These are phyloP conservation scores for Diadegma fenestrale DNA, from an alignment of 2,888 invertebrate genomes.

Conservation along the genomic window DNA sequence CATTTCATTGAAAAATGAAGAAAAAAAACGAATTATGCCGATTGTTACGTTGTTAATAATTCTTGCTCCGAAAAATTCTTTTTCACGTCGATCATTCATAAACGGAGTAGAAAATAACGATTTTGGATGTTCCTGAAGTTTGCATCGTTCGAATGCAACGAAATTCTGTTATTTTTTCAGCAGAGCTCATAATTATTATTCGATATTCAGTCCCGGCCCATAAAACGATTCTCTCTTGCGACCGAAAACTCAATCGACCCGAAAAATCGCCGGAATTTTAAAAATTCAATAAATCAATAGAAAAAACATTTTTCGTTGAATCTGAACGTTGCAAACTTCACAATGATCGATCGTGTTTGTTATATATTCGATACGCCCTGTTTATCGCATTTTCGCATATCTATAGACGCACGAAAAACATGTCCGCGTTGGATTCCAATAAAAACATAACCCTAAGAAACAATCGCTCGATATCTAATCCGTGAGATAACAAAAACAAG, in stretches of 20 bases:
- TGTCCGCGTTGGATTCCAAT: not conserved
- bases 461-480: not conserved
- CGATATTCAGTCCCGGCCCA: too few species aligned
- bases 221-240: too few species aligned
- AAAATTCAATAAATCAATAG: too few species aligned
- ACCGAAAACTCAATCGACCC: too few species aligned
- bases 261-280: too few species aligned
- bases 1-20: not conserved
- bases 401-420: not conserved
- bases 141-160: too few species aligned
- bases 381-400: not conserved
- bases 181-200: too few species aligned
- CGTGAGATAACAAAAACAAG: not conserved
- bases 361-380: slow-evolving; percentile 30
- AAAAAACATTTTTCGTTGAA: too few species aligned
- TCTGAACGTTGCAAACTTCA: too few species aligned
- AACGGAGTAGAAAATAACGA: not conserved
- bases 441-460: not conserved
- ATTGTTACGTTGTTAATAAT: not conserved
- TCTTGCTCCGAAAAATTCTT: not conserved
- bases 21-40: not conserved
- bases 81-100: not conserved
- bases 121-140: too few species aligned
- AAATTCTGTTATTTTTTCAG: too few species aligned
- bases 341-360: too few species aligned